These are phyloP conservation scores for Heterodera carotae DNA, from an alignment of 1,140 invertebrate species.

Conservation along the genomic window DNA sequence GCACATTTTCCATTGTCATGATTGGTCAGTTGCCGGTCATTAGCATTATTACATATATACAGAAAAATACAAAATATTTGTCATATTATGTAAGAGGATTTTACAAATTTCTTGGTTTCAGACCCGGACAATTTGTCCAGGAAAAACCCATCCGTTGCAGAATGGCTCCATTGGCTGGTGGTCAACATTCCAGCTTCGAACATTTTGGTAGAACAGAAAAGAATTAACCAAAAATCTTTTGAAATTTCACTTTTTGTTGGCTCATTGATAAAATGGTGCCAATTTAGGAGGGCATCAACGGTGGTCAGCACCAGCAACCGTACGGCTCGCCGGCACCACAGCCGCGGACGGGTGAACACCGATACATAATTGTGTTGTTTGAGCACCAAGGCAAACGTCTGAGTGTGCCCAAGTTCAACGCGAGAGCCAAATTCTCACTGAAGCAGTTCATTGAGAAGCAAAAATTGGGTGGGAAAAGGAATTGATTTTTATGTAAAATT, in stretches of 20 bases:
- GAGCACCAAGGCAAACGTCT: conserved; percentile 63
- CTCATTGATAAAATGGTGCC: neutral
- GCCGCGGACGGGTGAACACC: conserved; percentile 62
- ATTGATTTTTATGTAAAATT: too few species aligned
- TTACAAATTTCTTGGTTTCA: conserved; percentile 31
- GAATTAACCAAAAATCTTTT: neutral
- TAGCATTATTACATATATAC: too few species aligned
- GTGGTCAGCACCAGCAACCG: conserved; percentile 64
- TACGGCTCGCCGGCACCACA: conserved; percentile 61
- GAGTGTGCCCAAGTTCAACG: conserved; percentile 55
- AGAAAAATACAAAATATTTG: too few species aligned
- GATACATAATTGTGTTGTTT: conserved; percentile 63
- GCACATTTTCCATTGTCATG: conserved; percentile 62
- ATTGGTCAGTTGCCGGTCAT: conserved; percentile 63
- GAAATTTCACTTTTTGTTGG: neutral
- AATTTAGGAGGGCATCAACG: conserved; percentile 22
- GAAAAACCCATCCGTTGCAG: conserved; percentile 64
- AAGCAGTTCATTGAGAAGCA: conserved; percentile 65
- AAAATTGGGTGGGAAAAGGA: conserved; percentile 57
- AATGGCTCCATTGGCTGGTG: conserved; percentile 65
- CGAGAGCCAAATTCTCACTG: conserved; percentile 60
- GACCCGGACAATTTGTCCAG: conserved; percentile 64
- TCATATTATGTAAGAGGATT: too few species aligned
- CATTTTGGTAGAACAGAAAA: conserved; percentile 58
- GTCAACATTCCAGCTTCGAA: conserved; percentile 64